Evolutionary conservation across 2,888 invertebrate species (phyloP), one percentile per base, ranked within the genome.

Genomic region (Ischnus inquisitorius): DNA sequence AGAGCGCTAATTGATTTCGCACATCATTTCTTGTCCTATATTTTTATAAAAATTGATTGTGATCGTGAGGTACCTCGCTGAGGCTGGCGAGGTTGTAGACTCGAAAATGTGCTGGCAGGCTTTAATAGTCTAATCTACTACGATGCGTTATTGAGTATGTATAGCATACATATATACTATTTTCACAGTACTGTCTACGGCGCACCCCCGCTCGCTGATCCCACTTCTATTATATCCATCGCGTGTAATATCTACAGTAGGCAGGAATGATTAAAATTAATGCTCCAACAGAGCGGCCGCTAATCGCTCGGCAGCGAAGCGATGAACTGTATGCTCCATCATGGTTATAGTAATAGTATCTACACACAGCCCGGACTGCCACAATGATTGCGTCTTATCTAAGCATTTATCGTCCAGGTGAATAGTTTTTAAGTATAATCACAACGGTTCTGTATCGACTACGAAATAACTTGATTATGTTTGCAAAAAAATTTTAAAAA

Each of bases 211-310:
- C 79, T 57, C 68, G 57, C 57, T 64, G 82, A 88, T 82, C 85
- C 78, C 80, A 82, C 88, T 85, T 84, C 88, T 85, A 86, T 87
- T 86, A 87, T 84, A 89, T 87, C 88, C 85, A 87, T 75, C 86
- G 85, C 84, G 85, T 87, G 88, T 89, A 86, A 88, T 87, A 87
- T 88, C 83, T 84, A 87, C 86, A 84, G 88, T 87, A 86, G 84
- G 86, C 86, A 83, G 79, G 87, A 87, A 85, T 90, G 90, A 91
- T 91, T 91, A 89, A 90, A 89, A 91, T 91, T 90, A 91, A 91
- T 91, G 90, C 88, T 86, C 84, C 80, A 46, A 69, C 79, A 84
- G 80, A 79, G 72, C 83, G 22, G 69, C 64, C 83, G 22, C 76
- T 83, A 81, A 83, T 84, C 86, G 83, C 80, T 83, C 25, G 43